Percentiles rank a stretch among this genome's conserved stretches.
Conservation (phyloP, 2,113 vertebrate genomes). For the Urocolius indicus region DNA sequence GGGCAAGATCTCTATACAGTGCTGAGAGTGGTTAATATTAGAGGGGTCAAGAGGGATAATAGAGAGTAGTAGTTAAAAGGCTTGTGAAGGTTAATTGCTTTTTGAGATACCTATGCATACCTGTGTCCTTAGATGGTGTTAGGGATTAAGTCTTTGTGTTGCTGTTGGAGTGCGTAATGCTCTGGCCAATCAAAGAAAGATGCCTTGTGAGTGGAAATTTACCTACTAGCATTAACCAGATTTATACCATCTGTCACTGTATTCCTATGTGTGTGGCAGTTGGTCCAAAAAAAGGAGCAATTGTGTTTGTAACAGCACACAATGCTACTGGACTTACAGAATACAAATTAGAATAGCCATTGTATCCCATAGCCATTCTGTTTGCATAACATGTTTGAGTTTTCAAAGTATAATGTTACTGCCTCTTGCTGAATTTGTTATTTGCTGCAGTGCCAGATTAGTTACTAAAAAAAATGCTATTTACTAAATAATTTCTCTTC, state of each 20-base stretch:
- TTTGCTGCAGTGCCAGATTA: neutral
- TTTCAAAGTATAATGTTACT: neutral
- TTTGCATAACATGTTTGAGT: neutral
- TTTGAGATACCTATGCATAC: neutral
- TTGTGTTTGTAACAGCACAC: accelerated
- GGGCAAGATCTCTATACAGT: neutral
- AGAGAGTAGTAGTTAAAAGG: neutral
- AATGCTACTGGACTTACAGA: neutral
- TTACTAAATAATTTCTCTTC: neutral
- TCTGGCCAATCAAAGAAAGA: neutral
- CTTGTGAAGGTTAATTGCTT: neutral
- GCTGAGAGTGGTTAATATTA: neutral
- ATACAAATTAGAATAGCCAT: neutral
- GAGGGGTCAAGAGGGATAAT: neutral
- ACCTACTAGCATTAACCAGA: neutral
- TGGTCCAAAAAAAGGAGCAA: neutral
- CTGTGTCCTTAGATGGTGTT: neutral
- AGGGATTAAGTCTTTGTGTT: neutral
- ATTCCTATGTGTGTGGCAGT: neutral
- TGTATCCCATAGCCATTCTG: neutral
- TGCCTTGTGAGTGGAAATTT: neutral
- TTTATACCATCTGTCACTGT: neutral
- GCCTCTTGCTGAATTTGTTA: neutral
- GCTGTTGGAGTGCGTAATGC: neutral
- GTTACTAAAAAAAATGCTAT: neutral